Conservation (phyloP, 1,140 invertebrate genomes). For the Bombus confusus region DNA sequence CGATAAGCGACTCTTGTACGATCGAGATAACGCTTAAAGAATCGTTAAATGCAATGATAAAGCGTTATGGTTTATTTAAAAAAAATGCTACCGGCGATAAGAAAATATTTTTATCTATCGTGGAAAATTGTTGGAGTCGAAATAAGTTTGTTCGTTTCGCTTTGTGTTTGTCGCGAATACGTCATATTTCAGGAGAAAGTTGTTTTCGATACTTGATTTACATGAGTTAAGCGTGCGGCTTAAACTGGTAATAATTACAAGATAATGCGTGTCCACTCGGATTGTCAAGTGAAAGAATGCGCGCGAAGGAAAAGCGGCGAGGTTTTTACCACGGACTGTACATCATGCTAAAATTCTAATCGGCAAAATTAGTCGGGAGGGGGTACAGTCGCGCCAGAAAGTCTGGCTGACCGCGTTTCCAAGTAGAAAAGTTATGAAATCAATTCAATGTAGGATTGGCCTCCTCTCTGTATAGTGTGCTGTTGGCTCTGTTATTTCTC, state of each 20-base stretch:
- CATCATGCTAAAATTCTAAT: slow-evolving; percentile 77
- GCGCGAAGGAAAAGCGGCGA: not conserved
- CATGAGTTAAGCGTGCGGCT: not conserved
- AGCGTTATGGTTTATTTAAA: not conserved
- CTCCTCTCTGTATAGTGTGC: not conserved
- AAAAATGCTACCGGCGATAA: not conserved
- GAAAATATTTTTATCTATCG: not conserved
- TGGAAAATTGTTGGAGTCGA: not conserved
- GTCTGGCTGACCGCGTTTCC: slow-evolving; percentile 75
- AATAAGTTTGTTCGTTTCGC: slow-evolving; percentile 2
- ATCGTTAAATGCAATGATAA: slow-evolving; percentile 27
- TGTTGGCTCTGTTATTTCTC: not conserved
- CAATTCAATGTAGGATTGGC: slow-evolving; percentile 64
- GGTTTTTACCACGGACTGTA: slow-evolving; percentile 65
- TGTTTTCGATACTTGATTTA: slow-evolving; percentile 15
- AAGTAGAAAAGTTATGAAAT: slow-evolving; percentile 78
- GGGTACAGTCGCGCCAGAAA: slow-evolving; percentile 71
- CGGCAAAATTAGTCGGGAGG: slow-evolving; percentile 76
- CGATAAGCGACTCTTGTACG: slow-evolving; percentile 58
- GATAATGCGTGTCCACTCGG: slow-evolving; percentile 3
- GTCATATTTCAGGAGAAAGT: slow-evolving; percentile 19
- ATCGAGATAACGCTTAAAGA: slow-evolving; percentile 42
- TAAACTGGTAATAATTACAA: slow-evolving; percentile 42
- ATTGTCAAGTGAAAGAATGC: not conserved
- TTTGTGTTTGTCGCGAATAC: not conserved